phyloP scores from a whole-genome alignment of 2,797 vertebrate genomes.

The Cyprinodon diabolis region DNA sequence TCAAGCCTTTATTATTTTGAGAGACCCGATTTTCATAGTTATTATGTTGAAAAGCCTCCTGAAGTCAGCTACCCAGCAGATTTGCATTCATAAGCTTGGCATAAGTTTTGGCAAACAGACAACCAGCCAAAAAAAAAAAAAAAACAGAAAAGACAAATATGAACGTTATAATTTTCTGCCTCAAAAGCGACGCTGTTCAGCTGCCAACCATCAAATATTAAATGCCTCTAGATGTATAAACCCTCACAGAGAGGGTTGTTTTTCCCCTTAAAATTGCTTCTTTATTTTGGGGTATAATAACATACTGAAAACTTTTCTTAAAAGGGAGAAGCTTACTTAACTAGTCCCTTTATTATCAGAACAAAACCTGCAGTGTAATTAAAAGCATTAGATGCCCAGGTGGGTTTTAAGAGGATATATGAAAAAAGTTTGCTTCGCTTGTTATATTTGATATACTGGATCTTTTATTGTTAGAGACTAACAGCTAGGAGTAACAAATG shows the following conservation, averaged over 20 bases:
- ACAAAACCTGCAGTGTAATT: neutral
- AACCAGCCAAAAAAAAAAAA: neutral
- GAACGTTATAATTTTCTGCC: conserved; percentile 21
- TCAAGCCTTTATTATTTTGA: conserved; percentile 5
- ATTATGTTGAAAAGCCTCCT: conserved; percentile 9
- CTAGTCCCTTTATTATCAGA: neutral
- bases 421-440: conserved; percentile 17
- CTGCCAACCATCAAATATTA: conserved; percentile 25
- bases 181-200: conserved; percentile 19
- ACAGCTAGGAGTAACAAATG: conserved; percentile 30
- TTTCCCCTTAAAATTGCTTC: conserved; percentile 9
- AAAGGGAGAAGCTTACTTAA: neutral
- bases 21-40: conserved; percentile 10
- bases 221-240: conserved; percentile 15
- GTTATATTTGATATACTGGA: conserved; percentile 1
- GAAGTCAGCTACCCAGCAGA: conserved; percentile 20
- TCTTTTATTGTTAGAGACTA: conserved; percentile 28
- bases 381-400: neutral
- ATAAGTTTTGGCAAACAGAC: conserved; percentile 20
- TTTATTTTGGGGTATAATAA: conserved; percentile 1
- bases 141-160: neutral
- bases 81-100: conserved; percentile 8
- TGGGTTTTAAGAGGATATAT: neutral
- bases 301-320: conserved; percentile 6
- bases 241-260: conserved; percentile 1